Conservation (phyloP, 2,797 vertebrate species). For the Peromyscus aztecus region DNA sequence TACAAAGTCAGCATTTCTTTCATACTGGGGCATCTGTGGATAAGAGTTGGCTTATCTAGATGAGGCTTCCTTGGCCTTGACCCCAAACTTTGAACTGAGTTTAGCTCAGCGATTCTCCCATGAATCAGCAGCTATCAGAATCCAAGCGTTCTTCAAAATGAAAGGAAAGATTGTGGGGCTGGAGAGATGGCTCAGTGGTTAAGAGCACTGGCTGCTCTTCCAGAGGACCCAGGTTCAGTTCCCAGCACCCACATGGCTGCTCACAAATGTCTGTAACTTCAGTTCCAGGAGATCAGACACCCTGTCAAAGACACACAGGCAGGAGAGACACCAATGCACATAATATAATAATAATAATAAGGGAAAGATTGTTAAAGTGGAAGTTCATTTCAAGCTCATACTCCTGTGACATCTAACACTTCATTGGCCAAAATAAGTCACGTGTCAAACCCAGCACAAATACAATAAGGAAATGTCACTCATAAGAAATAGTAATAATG, state of each 20-base stretch:
- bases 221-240: too few relatives aligned
- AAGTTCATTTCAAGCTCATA: not conserved
- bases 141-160: not conserved
- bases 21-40: not conserved
- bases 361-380: not conserved
- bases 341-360: not conserved
- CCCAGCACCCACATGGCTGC: too few relatives aligned
- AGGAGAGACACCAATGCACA: too few relatives aligned
- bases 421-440: not conserved
- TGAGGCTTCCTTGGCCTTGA: not conserved
- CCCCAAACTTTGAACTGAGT: not conserved
- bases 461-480: not conserved
- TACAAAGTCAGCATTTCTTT: conserved; percentile 20
- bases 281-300: too few relatives aligned
- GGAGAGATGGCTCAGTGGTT: too few relatives aligned
- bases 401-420: not conserved
- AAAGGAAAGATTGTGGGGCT: not conserved
- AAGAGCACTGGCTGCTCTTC: too few relatives aligned
- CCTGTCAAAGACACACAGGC: too few relatives aligned
- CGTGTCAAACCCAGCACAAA: not conserved
- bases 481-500: not conserved
- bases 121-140: not conserved
- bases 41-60: not conserved
- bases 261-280: too few relatives aligned
- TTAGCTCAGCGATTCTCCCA: not conserved